Base-by-base conservation (phyloP, 1,140 invertebrate genomes). In the Dysdera silvatica region DNA sequence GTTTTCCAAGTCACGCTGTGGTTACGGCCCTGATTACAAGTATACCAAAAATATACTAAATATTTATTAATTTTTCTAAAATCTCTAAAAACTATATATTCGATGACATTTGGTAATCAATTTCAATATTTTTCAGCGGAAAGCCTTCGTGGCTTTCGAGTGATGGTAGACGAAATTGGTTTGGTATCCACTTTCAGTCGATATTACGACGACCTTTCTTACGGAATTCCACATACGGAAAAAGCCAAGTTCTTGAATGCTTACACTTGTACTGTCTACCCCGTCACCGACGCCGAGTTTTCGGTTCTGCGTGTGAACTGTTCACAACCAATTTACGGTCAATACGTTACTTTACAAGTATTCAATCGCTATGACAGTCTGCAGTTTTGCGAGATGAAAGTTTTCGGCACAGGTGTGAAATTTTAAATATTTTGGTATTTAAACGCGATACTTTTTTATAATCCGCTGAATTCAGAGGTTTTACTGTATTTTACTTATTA, bases 341-440 rank as follows among this genome's bases (percentile, higher is more conserved):
- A 71, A 31, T 71, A 66, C 45, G 58, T 71, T 4, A 71, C 71
- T 3, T 12, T 71, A 12, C 69, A 70, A 40, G 40, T 71, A 24
- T 69, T 60, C 40, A 66, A 71, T 55, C 24, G 70, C 51, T 66
- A 67, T 41, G 70, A 71, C 31, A 67, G 62, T 32, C 35, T 71
- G 14, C 62, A 68, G 52, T 45, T 71, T 4, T 71, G 70, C 40
- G 70, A 71, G 59, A 67, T 71, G 18, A 66, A 65, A 60, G 62
- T 71, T 4, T 70, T 70, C 49, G 70, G 66, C n/a, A 62, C 59
- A 49, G 67, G 68, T 69, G 53, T 56, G 26, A 29, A 32, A 8
- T 41, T 6, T 32, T 43, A 43, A 10, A 53, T 54, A 37, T 29
- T 14, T 61, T 55, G 41, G 28, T 24, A 35, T 16, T 18, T 45